Evolutionary conservation across 2,888 invertebrate genomes (phyloP), one percentile per base, ranked within the genome.

Genomic region (Apoderus coryli): DNA sequence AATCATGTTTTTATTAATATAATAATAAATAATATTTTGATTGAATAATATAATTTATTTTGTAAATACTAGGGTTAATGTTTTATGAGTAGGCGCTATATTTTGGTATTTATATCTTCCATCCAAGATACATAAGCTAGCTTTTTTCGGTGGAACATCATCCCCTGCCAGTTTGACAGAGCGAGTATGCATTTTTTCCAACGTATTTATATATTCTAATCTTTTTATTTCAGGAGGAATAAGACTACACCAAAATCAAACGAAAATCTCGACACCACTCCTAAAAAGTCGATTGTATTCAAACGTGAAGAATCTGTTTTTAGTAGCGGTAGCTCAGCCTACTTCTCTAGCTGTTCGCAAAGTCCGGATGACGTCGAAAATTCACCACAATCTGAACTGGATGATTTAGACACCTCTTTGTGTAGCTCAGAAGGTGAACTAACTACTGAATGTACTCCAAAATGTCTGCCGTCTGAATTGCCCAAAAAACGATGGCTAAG

Each of bases 401-500:
- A 47, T 6, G 47, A 49, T 31, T 37, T 40, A 14, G 46, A 45
- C 22, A 42, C 40, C 3, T 44, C 47, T 4, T 41, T 34, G 27
- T 46, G 37, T 27, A 44, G 44, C 27, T 45, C 42, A 12, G 48
- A 50, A 31, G 43, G 32, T 25, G 44, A 42, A 9, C 19, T 36
- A 25, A 32, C 29, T 7, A 29, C 10, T 11, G 34, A 31, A 14
- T 14, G 31, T 9, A 28, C 36, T 4, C 36, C 29, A 10, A 23
- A 35, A 25, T 28, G 30, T 2, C 36, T 31, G 4, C 32, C 37
- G 10, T 45, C 45, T 4, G 48, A 48, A 34, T 35, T 49, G 40
- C 70, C 70, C 10, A 72, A 72, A 47, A 70, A 70, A 45, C 58
- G 69, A 12, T 71, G 70, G 70, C 47, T 71, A 9, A 54, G 67